Percentiles rank a stretch among this genome's conserved stretches.
These are phyloP conservation scores for Diceros bicornis DNA, from an alignment of 2,797 vertebrate genomes.

Conservation along the genomic window DNA sequence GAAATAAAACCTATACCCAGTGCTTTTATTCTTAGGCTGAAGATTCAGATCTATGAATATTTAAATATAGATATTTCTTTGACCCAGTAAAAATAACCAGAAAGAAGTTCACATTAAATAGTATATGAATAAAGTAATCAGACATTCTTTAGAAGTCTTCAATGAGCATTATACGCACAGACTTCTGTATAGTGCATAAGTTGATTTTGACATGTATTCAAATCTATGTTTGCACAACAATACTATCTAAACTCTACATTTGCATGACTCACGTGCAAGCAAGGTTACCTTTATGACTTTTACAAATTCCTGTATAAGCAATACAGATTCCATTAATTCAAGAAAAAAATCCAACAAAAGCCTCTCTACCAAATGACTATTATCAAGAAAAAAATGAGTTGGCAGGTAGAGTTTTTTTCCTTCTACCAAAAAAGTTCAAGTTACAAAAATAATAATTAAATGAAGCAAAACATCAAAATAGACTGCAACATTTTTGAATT, in stretches of 20 bases:
- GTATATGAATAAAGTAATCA: constrained; percentile 36
- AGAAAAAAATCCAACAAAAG: background rate
- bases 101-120: constrained; percentile 57
- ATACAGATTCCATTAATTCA: constrained; percentile 58
- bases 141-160: constrained; percentile 51
- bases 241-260: constrained; percentile 42
- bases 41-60: constrained; percentile 32
- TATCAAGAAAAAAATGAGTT: background rate
- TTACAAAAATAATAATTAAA: background rate
- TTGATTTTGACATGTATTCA: constrained; percentile 30
- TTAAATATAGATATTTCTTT: constrained; percentile 57
- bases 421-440: background rate
- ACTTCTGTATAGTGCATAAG: background rate
- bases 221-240: background rate
- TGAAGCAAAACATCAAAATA: constrained; percentile 49
- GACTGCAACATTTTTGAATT: background rate
- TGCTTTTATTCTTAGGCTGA: constrained; percentile 34
- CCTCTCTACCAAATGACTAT: background rate
- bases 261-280: constrained; percentile 8
- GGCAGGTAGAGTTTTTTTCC: background rate
- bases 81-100: constrained; percentile 44
- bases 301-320: background rate
- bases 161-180: constrained; percentile 21
- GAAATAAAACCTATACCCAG: background rate
- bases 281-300: background rate